A percentile compares a stretch with the other conserved stretches of the same genome.
phyloP scores from a whole-genome alignment of 2,113 vertebrate genomes.

The Rynchops niger region DNA sequence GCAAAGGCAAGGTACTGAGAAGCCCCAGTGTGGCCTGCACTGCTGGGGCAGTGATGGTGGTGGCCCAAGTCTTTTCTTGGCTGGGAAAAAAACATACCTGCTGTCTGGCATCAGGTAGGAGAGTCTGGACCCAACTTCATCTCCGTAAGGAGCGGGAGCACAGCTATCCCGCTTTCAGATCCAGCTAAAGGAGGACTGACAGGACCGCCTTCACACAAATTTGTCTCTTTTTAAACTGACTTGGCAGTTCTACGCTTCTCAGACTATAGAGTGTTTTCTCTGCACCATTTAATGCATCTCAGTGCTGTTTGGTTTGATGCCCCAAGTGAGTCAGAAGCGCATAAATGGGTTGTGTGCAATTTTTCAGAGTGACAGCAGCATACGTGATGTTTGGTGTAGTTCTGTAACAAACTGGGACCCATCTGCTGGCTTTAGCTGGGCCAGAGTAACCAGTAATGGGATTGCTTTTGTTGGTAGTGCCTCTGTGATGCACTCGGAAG shows the following conservation, averaged over 20 bases:
- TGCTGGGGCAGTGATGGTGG: not conserved
- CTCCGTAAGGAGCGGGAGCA: not conserved
- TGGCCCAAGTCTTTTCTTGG: not conserved
- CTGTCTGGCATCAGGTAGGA: not conserved
- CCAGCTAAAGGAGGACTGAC: not conserved
- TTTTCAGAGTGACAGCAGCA: not conserved
- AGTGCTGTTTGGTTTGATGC: not conserved
- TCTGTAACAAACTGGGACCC: not conserved
- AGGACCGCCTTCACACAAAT: not conserved
- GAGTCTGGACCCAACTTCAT: not conserved
- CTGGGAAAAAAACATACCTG: not conserved
- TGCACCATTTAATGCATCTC: not conserved
- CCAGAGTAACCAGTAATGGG: not conserved
- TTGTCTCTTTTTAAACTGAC: not conserved
- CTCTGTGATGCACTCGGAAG: not conserved
- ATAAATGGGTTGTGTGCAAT: not conserved
- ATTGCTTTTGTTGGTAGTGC: not conserved
- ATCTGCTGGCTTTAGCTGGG: not conserved
- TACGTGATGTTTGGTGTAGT: not conserved
- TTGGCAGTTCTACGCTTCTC: not conserved
- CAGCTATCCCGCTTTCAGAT: not conserved
- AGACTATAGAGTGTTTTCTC: not conserved
- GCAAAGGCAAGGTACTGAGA: accelerated
- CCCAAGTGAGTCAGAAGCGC: not conserved
- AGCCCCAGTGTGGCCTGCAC: not conserved